phyloP scores from a whole-genome alignment of 2,888 invertebrate species.

The Troides aeacus region DNA sequence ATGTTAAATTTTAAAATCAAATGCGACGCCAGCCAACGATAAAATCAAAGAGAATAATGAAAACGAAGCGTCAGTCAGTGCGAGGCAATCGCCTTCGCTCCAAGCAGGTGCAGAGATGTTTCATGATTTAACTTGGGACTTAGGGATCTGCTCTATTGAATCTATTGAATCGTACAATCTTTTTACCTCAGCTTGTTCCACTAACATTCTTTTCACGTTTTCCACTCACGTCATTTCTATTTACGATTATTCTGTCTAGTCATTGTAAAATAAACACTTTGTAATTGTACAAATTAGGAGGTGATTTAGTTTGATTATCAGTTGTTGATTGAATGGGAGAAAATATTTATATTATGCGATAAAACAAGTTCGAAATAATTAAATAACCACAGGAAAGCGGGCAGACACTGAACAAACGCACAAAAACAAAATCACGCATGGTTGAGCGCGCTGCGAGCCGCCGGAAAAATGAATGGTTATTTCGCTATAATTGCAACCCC shows the following conservation, averaged over 20 bases:
- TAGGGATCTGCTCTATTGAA: constrained; percentile 76
- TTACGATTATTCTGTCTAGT: constrained; percentile 36
- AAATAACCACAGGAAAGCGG: constrained; percentile 65
- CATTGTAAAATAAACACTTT: constrained; percentile 24
- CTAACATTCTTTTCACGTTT: constrained; percentile 49
- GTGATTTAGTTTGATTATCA: constrained; percentile 39
- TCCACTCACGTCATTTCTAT: constrained; percentile 37
- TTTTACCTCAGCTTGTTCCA: constrained; percentile 59
- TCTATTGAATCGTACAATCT: constrained; percentile 74
- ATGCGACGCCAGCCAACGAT: constrained; percentile 40
- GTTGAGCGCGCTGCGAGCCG: constrained; percentile 59
- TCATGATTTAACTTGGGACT: constrained; percentile 80
- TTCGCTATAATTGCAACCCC: constrained; percentile 66
- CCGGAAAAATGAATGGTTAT: constrained; percentile 71
- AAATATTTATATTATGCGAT: constrained; percentile 60
- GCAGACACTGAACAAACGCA: constrained; percentile 71
- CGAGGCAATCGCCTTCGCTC: constrained; percentile 53
- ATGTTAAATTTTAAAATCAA: constrained; percentile 31
- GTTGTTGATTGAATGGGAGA: constrained; percentile 53
- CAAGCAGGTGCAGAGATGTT: constrained; percentile 75
- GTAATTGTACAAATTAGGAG: constrained; percentile 11
- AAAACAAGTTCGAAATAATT: constrained; percentile 63
- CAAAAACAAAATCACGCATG: constrained; percentile 76
- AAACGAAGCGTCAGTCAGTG: constrained; percentile 63
- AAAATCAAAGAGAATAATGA: constrained; percentile 58